Evolutionary conservation across 2,797 vertebrate genomes (phyloP).

Genomic region (Trematomus bernacchii): DNA sequence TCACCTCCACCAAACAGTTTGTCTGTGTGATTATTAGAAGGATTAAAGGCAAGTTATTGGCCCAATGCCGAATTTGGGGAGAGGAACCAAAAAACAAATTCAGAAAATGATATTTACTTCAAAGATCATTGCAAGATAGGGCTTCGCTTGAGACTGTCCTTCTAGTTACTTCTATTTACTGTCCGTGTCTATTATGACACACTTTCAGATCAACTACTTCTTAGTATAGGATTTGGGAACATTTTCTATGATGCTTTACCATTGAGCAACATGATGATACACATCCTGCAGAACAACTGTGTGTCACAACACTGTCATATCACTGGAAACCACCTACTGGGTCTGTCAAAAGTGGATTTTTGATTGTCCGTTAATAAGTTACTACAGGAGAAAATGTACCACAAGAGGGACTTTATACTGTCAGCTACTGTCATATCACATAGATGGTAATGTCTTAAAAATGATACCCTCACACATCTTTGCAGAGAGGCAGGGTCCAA

Average conservation of each 20-base stretch:
- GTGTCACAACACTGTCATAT: not conserved
- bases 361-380: not conserved
- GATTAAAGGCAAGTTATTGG: too few relatives aligned
- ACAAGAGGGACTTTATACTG: not conserved
- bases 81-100: too few relatives aligned
- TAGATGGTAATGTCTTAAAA: not conserved
- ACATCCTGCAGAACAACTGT: not conserved
- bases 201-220: not conserved
- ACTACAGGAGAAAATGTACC: not conserved
- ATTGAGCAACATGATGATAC: constrained; percentile 34
- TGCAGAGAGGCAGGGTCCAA: constrained; percentile 17
- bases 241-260: not conserved
- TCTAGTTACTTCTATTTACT: not conserved
- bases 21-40: too few relatives aligned
- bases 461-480: not conserved
- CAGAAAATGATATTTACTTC: too few relatives aligned
- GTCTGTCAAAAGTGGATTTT: not conserved
- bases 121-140: too few relatives aligned
- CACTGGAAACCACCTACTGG: not conserved
- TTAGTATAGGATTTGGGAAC: not conserved
- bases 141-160: too few relatives aligned
- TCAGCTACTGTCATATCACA: not conserved
- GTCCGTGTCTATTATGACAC: not conserved
- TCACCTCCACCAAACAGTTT: too few relatives aligned
- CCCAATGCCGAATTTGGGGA: too few relatives aligned